Conservation (phyloP, 1,140 invertebrate genomes). For the Probaryconus sp. region DNA sequence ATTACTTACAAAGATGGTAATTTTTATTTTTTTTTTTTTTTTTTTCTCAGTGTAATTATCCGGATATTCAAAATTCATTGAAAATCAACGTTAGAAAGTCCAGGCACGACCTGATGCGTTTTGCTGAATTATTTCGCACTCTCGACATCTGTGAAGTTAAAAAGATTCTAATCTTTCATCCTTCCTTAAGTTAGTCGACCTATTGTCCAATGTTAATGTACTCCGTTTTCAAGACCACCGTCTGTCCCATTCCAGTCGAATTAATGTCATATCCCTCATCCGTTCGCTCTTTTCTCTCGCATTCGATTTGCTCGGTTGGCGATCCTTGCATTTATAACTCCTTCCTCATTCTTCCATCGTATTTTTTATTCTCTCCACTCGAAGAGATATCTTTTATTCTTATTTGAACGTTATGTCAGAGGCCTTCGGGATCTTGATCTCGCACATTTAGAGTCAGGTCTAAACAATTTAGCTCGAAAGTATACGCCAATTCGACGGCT, state of each 20-base stretch:
- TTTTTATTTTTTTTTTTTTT: too few species aligned
- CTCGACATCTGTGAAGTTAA: too few species aligned
- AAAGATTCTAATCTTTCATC: too few species aligned
- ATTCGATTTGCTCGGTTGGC: constrained; percentile 43
- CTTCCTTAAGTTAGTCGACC: too few species aligned
- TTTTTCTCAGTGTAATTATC: too few species aligned
- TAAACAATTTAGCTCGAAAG: constrained; percentile 27
- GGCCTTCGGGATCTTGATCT: constrained; percentile 53
- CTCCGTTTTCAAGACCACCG: constrained; percentile 30
- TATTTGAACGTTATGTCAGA: constrained; percentile 55
- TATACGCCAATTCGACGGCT: too few species aligned
- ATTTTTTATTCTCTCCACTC: constrained; percentile 47
- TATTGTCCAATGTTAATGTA: constrained; percentile 54
- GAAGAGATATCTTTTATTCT: constrained; percentile 42
- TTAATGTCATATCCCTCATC: constrained; percentile 57
- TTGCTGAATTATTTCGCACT: too few species aligned
- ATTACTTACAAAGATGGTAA: too few species aligned
- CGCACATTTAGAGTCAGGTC: constrained; percentile 23
- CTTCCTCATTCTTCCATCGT: constrained; percentile 55
- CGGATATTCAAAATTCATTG: too few species aligned
- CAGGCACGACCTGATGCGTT: too few species aligned
- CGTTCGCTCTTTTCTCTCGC: constrained; percentile 50
- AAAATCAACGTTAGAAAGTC: too few species aligned
- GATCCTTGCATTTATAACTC: constrained; percentile 59
- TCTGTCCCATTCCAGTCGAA: constrained; percentile 53